These are phyloP conservation scores for Hyposoter didymator DNA, from an alignment of 2,888 invertebrate species.

Conservation along the genomic window DNA sequence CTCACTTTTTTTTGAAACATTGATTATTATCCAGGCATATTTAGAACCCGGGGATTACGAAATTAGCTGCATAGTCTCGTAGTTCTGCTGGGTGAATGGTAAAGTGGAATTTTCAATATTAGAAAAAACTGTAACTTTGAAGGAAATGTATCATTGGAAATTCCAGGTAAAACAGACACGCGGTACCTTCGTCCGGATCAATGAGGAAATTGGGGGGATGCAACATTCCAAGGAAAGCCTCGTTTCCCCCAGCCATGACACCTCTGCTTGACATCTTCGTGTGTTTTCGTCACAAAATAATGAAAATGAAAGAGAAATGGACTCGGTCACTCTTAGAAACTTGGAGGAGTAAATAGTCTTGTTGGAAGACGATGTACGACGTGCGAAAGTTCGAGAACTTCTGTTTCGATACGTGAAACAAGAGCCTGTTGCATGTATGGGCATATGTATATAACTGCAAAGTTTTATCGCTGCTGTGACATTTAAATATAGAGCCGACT, in stretches of 20 bases:
- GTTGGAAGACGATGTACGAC: not conserved
- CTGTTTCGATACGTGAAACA: conserved; percentile 20
- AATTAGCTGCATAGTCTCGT: too few relatives aligned
- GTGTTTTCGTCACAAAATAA: conserved; percentile 12
- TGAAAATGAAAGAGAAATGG: not conserved
- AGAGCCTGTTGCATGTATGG: conserved; percentile 20
- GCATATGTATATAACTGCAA: not conserved
- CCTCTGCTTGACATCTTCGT: conserved; percentile 81
- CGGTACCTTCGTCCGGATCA: conserved; percentile 80
- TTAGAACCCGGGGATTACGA: too few relatives aligned
- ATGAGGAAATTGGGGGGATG: conserved; percentile 76
- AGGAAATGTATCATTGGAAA: not conserved
- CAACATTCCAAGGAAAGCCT: conserved; percentile 76
- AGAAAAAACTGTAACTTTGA: too few relatives aligned
- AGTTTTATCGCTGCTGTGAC: conserved; percentile 21
- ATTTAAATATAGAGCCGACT: conserved; percentile 9
- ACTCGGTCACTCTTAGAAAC: not conserved
- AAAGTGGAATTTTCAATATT: too few relatives aligned
- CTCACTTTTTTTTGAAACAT: too few relatives aligned
- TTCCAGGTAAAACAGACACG: not conserved
- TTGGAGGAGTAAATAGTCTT: not conserved
- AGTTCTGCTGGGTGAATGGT: too few relatives aligned
- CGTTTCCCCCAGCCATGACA: conserved; percentile 75
- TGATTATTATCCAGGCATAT: too few relatives aligned
- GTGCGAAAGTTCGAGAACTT: conserved; percentile 38